A percentile compares a stretch with the other conserved stretches of the same genome.
Conservation (phyloP, 2,113 vertebrate genomes). For the Megaptera novaeangliae region DNA sequence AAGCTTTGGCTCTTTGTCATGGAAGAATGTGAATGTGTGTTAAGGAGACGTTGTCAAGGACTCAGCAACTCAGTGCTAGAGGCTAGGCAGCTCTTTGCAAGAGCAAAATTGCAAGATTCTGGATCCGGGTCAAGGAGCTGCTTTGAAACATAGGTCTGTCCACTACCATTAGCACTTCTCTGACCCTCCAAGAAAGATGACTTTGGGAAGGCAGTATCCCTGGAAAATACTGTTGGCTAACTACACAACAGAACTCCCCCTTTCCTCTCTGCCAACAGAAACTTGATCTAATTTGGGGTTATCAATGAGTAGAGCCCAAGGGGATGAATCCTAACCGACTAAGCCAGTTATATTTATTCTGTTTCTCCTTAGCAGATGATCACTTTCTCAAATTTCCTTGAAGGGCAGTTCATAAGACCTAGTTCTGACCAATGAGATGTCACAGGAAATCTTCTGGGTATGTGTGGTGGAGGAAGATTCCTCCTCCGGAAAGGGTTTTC, state of each 20-base stretch:
- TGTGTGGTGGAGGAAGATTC: background rate
- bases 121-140: background rate
- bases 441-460: background rate
- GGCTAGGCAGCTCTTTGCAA: background rate
- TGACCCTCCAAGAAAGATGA: background rate
- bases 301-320: background rate
- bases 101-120: background rate
- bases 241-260: background rate
- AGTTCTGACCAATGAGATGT: background rate
- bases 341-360: background rate
- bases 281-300: background rate
- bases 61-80: background rate
- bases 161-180: background rate
- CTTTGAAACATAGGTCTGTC: background rate
- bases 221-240: background rate
- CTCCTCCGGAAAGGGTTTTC: background rate
- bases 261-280: background rate
- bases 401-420: background rate
- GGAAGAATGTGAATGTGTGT: background rate
- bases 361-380: background rate
- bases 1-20: background rate
- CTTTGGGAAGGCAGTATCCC: background rate
- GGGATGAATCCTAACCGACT: background rate
- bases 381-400: background rate
- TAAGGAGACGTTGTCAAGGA: background rate